phyloP scores from a whole-genome alignment of 2,888 invertebrate genomes.

The Slavum lentiscoides region DNA sequence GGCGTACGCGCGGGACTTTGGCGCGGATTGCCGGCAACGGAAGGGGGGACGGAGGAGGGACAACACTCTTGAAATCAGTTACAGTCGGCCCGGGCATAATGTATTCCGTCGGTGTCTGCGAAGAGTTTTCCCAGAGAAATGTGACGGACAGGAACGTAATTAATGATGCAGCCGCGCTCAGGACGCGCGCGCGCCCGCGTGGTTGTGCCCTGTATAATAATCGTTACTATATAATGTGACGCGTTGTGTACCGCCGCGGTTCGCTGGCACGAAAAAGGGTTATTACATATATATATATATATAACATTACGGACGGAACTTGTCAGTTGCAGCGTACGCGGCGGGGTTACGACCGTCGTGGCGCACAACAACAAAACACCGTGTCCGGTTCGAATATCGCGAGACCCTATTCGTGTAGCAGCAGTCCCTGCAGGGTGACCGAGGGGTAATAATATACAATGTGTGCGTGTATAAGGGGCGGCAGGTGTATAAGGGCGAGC shows the following conservation, averaged over 20 bases:
- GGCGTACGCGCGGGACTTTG: background rate
- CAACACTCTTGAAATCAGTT: constrained; percentile 31
- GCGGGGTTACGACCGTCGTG: background rate
- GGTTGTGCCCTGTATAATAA: constrained; percentile 15
- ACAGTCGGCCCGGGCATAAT: constrained; percentile 20
- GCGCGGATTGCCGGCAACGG: background rate
- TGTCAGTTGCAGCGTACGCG: constrained; percentile 1
- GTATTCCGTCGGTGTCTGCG: constrained; percentile 41
- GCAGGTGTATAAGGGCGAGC: too few species aligned
- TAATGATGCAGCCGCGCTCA: constrained; percentile 18
- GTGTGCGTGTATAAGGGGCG: too few species aligned
- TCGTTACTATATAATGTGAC: constrained; percentile 25
- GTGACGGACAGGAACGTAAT: constrained; percentile 51
- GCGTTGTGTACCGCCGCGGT: background rate
- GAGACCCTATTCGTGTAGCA: too few species aligned
- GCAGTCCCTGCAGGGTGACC: too few species aligned
- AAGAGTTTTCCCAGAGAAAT: constrained; percentile 44
- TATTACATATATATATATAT: too few species aligned
- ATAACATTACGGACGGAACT: background rate
- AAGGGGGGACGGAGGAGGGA: background rate
- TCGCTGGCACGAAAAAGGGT: background rate
- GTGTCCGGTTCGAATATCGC: background rate
- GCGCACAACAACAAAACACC: background rate
- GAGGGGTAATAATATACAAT: too few species aligned
- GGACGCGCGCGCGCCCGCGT: background rate